A percentile compares a stretch with the other conserved stretches of the same genome.
Evolutionary conservation across 1,140 invertebrate species (phyloP).

Genomic region (Papilio xuthus): DNA sequence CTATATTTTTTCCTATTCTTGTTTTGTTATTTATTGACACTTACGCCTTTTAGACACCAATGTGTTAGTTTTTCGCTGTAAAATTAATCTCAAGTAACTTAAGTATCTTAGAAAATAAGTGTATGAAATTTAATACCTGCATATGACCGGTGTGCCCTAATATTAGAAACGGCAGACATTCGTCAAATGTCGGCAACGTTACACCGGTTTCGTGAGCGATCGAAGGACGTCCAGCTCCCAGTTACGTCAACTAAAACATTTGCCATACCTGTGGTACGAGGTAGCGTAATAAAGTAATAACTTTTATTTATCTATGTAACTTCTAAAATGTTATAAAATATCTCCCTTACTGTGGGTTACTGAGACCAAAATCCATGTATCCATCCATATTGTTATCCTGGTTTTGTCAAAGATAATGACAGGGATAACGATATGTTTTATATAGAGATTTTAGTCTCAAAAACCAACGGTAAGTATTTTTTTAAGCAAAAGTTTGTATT

Average conservation of each 20-base stretch:
- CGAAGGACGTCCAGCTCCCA: slow-evolving; percentile 22
- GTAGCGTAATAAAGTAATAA: slow-evolving; percentile 3
- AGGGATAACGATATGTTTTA: too few relatives aligned
- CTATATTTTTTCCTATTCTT: too few relatives aligned
- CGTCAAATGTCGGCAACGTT: slow-evolving; percentile 20
- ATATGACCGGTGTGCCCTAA: not conserved
- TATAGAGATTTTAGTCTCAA: too few relatives aligned
- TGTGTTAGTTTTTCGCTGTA: too few relatives aligned
- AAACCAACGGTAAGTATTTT: too few relatives aligned
- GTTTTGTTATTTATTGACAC: too few relatives aligned
- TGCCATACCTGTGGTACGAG: not conserved
- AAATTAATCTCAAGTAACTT: too few relatives aligned
- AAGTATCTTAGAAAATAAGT: not conserved
- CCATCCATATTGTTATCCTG: too few relatives aligned
- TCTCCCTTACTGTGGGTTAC: too few relatives aligned
- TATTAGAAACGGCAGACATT: slow-evolving; percentile 20
- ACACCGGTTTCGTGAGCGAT: slow-evolving; percentile 20
- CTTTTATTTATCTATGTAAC: not conserved
- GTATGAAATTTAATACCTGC: not conserved
- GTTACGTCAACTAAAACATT: not conserved
- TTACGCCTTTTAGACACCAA: too few relatives aligned
- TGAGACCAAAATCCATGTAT: too few relatives aligned
- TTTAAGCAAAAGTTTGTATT: not conserved
- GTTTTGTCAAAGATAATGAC: too few relatives aligned
- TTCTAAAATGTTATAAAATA: not conserved